A percentile compares a stretch with the other conserved stretches of the same genome.
Conservation (phyloP, 2,797 vertebrate genomes). For the Delichon dasypus region DNA sequence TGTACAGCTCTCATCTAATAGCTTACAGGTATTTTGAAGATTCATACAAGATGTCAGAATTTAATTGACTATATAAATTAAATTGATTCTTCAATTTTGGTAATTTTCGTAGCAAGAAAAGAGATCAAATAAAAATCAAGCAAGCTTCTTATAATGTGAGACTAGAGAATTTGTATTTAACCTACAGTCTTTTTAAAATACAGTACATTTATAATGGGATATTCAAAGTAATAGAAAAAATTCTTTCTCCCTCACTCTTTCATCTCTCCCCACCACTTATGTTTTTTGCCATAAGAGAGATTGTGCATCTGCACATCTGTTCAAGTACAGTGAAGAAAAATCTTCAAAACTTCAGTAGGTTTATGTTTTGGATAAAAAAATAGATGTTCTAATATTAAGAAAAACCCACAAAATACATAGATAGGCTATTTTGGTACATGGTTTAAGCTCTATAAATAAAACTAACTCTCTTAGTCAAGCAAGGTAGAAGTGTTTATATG, state of each 20-base stretch:
- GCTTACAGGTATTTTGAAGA: neutral
- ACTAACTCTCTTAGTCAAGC: neutral
- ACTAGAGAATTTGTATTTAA: neutral
- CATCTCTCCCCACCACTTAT: accelerated
- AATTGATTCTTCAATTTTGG: neutral
- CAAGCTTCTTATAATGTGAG: neutral
- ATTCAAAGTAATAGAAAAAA: neutral
- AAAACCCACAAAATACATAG: neutral
- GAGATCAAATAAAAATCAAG: neutral
- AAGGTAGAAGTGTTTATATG: neutral
- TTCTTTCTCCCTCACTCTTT: neutral
- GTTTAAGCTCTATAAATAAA: neutral
- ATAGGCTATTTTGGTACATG: neutral
- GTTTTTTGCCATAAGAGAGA: neutral
- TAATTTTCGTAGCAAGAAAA: slow-evolving; percentile 26
- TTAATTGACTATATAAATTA: slow-evolving; percentile 32
- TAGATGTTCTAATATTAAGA: neutral
- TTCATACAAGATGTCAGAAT: neutral
- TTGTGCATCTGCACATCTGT: neutral
- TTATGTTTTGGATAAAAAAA: neutral
- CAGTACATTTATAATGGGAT: neutral
- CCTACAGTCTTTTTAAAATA: neutral
- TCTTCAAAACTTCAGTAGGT: neutral
- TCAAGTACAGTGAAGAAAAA: neutral
- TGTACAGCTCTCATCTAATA: neutral